Evolutionary conservation across 1,140 invertebrate species (phyloP).

Genomic region (Scaptodrosophila lebanonensis): DNA sequence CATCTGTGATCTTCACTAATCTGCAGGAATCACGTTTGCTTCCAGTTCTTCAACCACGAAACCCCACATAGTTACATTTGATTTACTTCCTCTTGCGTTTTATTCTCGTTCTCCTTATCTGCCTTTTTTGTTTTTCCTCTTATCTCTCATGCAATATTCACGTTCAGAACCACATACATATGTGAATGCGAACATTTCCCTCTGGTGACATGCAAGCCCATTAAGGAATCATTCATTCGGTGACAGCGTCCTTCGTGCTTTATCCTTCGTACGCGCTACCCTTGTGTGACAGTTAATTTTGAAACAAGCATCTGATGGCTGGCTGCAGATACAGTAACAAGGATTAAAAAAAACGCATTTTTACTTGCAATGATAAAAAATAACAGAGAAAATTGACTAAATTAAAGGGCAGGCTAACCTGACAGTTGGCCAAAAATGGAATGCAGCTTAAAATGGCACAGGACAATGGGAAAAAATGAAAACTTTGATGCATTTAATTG

Average conservation of each 20-base stretch:
- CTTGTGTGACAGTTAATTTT: conserved; percentile 59
- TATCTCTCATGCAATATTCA: neutral
- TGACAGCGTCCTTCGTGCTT: conserved; percentile 31
- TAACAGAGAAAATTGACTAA: conserved; percentile 18
- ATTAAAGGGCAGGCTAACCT: conserved; percentile 48
- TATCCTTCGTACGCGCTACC: neutral
- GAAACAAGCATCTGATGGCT: too few relatives aligned
- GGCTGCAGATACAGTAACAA: conserved; percentile 36
- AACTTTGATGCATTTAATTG: conserved; percentile 52
- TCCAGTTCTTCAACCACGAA: too few relatives aligned
- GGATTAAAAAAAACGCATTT: conserved; percentile 29
- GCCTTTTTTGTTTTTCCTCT: neutral
- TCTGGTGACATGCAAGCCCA: conserved; percentile 31
- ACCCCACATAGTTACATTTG: too few relatives aligned
- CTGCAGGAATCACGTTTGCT: too few relatives aligned
- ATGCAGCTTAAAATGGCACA: conserved; percentile 20
- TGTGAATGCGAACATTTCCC: too few relatives aligned
- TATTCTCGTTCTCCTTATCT: neutral
- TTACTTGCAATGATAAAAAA: conserved; percentile 18
- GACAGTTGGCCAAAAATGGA: conserved; percentile 49
- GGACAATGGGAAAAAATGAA: neutral
- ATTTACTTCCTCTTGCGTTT: too few relatives aligned
- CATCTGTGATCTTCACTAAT: too few relatives aligned
- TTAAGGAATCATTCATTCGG: conserved; percentile 55
- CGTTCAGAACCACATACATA: conserved; percentile 7